phyloP scores from a whole-genome alignment of 1,140 invertebrate species.

The Pararge aegeria region DNA sequence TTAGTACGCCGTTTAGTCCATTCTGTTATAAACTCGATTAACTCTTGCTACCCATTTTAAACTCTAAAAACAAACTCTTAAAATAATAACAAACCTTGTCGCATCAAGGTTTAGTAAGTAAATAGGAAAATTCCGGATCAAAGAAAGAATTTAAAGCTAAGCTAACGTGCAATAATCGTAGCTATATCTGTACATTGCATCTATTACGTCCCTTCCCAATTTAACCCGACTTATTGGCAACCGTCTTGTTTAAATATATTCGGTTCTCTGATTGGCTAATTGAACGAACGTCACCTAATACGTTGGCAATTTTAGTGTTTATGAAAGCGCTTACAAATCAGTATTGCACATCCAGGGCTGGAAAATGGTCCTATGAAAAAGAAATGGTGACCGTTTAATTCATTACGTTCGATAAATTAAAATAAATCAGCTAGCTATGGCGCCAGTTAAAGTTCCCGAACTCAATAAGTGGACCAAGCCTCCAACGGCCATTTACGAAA shows the following conservation, averaged over 20 bases:
- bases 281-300: constrained; percentile 43
- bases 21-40: too few species aligned
- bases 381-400: constrained; percentile 13
- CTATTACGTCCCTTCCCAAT: constrained; percentile 19
- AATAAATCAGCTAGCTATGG: constrained; percentile 39
- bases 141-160: background rate
- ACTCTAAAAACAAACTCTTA: too few species aligned
- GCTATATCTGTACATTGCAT: background rate
- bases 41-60: too few species aligned
- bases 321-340: constrained; percentile 67
- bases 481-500: constrained; percentile 85
- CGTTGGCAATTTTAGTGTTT: constrained; percentile 56
- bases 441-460: constrained; percentile 63
- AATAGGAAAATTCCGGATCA: too few species aligned
- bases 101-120: too few species aligned
- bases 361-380: constrained; percentile 44
- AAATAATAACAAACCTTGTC: too few species aligned
- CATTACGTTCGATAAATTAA: constrained; percentile 14
- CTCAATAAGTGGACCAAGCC: constrained; percentile 78
- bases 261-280: constrained; percentile 59
- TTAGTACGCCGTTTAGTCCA: too few species aligned
- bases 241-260: constrained; percentile 62
- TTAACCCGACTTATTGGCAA: constrained; percentile 58
- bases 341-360: constrained; percentile 35
- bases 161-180: too few species aligned